Base-by-base conservation (phyloP, 2,888 invertebrate genomes). In the Craniophora ligustri region DNA sequence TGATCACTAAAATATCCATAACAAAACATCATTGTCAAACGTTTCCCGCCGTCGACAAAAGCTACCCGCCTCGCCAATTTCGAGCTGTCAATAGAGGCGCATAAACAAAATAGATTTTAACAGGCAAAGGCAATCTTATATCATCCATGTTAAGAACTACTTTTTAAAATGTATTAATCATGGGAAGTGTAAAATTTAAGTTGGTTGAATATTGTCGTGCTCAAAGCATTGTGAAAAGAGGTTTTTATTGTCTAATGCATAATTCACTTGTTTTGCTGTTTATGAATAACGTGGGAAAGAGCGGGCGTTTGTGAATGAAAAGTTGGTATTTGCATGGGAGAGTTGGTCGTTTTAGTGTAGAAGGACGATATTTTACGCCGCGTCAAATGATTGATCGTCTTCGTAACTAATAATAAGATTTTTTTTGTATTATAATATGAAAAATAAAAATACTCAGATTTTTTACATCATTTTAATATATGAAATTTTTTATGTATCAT, bases 1-100 rank as follows among this genome's bases (percentile, higher is more conserved):
- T 23, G 26, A 26, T 26, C 1, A 1, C 26, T 5, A 19, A 4
- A 19, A 4, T 5, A 19, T 6, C 2, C 3, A 10, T 23, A 14
- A 38, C 38, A 38, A 38, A 23, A 38, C 35, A 10, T 16, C 18
- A 54, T 18, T 46, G 21, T 31, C 23, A 51, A 40, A 2, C 21
- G 11, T 30, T 63, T 66, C 59, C 64, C 50, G 50, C 58, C 51
- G 47, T 63, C 65, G 67, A 65, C 59, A 73, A 75, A 63, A 34
- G 42, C 28, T 44, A 48, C 62, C 71, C 68, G 69, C 66, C 62
- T 69, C 68, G 69, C 66, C 61, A 56, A 56, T 65, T 59, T 31
- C 15, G 18, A 64, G 42, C 51, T 66, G 72, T 73, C 69, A 73
- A 75, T 71, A 67, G 47, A 51, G 46, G 34, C 14, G 5, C 59